phyloP scores from a whole-genome alignment of 2,888 invertebrate genomes.

The Chydorus sphaericus region DNA sequence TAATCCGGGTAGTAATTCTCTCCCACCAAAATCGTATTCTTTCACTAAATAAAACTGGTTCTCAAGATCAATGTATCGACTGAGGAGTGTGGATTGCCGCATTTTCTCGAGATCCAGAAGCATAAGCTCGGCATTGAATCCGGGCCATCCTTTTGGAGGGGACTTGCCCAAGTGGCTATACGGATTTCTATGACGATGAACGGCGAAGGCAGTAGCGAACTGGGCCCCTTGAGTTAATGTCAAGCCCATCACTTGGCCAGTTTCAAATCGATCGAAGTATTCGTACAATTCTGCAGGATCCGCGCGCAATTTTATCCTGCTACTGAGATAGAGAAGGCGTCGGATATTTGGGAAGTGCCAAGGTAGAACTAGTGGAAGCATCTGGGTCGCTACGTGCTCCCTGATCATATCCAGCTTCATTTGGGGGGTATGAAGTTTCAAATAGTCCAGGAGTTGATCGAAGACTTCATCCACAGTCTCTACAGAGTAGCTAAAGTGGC shows the following conservation, averaged over 20 bases:
- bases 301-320: constrained; percentile 10
- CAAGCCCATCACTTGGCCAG: constrained; percentile 12
- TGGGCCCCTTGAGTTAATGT: constrained; percentile 13
- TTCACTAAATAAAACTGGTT: constrained; percentile 14
- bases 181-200: constrained; percentile 11
- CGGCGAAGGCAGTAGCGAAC: constrained; percentile 13
- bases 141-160: constrained; percentile 14
- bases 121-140: constrained; percentile 15
- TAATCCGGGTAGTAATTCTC: constrained; percentile 4
- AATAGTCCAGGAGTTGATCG: constrained; percentile 3
- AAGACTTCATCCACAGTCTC: constrained; percentile 11
- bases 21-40: constrained; percentile 15
- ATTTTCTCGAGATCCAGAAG: constrained; percentile 16
- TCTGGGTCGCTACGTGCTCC: constrained; percentile 14
- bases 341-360: constrained; percentile 16
- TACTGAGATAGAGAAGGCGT: constrained; percentile 15
- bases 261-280: constrained; percentile 11
- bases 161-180: constrained; percentile 13
- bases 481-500: constrained; percentile 13
- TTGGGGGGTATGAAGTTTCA: constrained; percentile 3
- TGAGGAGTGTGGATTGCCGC: constrained; percentile 5
- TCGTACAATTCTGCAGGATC: constrained; percentile 14
- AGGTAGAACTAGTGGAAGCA: constrained; percentile 17
- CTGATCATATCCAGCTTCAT: constrained; percentile 11
- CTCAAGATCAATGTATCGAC: constrained; percentile 12